A percentile compares a stretch with the other conserved stretches of the same genome.
Conservation (phyloP, 2,888 invertebrate genomes). For the Leuctra nigra region DNA sequence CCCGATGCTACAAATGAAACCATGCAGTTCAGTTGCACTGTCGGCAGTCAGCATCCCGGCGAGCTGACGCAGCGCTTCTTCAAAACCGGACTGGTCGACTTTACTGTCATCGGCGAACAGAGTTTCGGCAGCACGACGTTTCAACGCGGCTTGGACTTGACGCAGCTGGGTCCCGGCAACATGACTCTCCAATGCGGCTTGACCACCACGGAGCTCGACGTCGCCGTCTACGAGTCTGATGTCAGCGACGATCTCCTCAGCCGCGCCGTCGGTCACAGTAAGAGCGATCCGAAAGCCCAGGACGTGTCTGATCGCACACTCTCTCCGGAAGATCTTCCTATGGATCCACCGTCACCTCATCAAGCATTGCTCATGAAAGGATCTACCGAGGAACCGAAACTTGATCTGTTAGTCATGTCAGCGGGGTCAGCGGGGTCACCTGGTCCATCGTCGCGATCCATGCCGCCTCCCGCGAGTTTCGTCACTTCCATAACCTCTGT, state of each 20-base stretch:
- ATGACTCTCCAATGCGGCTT: background rate
- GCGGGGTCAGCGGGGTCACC: constrained; percentile 21
- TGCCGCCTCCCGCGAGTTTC: constrained; percentile 6
- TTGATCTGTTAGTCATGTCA: background rate
- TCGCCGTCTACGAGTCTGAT: constrained; percentile 16
- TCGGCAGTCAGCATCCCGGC: no score
- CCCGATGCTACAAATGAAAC: background rate
- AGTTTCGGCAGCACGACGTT: no score
- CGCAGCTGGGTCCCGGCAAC: background rate
- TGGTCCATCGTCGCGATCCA: constrained; percentile 25
- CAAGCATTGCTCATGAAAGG: background rate
- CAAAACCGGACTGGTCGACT: background rate
- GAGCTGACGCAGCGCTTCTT: constrained; percentile 3
- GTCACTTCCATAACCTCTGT: constrained; percentile 41
- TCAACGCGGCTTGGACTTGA: background rate
- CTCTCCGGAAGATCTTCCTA: constrained; percentile 75
- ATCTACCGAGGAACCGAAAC: background rate
- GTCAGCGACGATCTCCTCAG: constrained; percentile 25
- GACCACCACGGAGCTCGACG: background rate
- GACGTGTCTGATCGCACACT: constrained; percentile 65
- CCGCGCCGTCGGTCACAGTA: constrained; percentile 28
- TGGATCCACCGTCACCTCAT: constrained; percentile 45
- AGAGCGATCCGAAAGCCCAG: constrained; percentile 27
- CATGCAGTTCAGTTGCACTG: background rate
- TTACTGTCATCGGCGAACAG: no score